Conservation (phyloP, 1,140 invertebrate genomes). For the Drosophila kepulauana region DNA sequence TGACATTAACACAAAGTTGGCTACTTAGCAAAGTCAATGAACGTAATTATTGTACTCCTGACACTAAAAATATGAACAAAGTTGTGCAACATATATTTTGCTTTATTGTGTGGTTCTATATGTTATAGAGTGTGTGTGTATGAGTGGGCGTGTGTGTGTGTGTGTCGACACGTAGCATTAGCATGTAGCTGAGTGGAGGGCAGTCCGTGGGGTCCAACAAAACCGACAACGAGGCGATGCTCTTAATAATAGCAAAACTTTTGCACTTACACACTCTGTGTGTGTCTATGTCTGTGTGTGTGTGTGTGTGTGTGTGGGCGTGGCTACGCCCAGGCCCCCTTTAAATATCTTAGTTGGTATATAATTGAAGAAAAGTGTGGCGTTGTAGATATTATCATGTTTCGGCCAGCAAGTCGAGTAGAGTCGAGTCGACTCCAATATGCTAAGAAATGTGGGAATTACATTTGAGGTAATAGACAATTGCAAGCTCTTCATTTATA, state of each 20-base stretch:
- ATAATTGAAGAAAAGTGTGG: slow-evolving; percentile 40
- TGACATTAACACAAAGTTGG: slow-evolving; percentile 79
- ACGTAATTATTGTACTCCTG: slow-evolving; percentile 82
- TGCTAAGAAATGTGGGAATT: slow-evolving; percentile 33
- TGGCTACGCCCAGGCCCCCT: slow-evolving; percentile 47
- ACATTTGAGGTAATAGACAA: slow-evolving; percentile 21
- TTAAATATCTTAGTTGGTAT: slow-evolving; percentile 61
- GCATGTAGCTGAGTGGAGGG: slow-evolving; percentile 34
- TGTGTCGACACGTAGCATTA: slow-evolving; percentile 10
- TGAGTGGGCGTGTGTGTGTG: slow-evolving; percentile 1
- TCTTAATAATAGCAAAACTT: slow-evolving; percentile 81
- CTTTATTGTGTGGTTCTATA: slow-evolving; percentile 53
- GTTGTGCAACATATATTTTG: slow-evolving; percentile 74
- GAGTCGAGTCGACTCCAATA: slow-evolving; percentile 15
- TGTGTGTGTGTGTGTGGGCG: slow-evolving; percentile 8
- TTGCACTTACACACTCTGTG: slow-evolving; percentile 64
- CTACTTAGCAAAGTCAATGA: slow-evolving; percentile 83
- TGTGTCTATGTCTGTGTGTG: slow-evolving; percentile 4
- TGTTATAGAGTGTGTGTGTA: slow-evolving; percentile 9
- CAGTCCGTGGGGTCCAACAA: slow-evolving; percentile 75
- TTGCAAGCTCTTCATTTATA: slow-evolving; percentile 39
- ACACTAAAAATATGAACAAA: slow-evolving; percentile 83
- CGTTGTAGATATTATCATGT: slow-evolving; percentile 36
- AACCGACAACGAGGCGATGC: slow-evolving; percentile 76
- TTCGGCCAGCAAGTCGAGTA: too few species aligned